A percentile compares a stretch with the other conserved stretches of the same genome.
Conservation (phyloP, 2,888 invertebrate genomes). For the Drosophila trichaetosa region DNA sequence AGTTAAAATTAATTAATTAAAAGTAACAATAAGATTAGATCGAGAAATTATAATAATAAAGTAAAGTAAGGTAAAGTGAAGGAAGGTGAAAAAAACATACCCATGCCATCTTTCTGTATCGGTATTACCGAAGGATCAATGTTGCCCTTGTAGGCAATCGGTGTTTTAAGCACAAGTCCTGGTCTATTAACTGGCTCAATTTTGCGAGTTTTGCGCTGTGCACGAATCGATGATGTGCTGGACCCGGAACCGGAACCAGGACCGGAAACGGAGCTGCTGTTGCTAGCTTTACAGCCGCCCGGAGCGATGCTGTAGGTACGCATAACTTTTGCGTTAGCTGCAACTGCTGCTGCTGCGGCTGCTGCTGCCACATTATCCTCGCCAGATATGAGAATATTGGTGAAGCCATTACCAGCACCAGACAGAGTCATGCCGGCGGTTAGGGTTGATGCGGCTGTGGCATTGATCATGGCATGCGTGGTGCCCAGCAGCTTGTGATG, state of each 20-base stretch:
- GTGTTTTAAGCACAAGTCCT: conserved; percentile 90
- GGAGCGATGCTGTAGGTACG: conserved; percentile 50
- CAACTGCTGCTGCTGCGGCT: conserved; percentile 13
- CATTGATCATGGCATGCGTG: conserved; percentile 55
- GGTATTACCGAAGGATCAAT: conserved; percentile 94
- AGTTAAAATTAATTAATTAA: conserved; percentile 5
- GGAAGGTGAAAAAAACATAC: conserved; percentile 86
- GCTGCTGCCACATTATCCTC: conserved; percentile 38
- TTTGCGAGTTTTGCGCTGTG: conserved; percentile 86
- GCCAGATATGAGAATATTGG: conserved; percentile 55
- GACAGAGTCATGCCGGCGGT: conserved; percentile 18
- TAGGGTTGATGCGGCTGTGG: conserved; percentile 14
- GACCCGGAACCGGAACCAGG: conserved; percentile 9
- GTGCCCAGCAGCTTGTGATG: conserved; percentile 75
- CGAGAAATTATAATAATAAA: conserved; percentile 20
- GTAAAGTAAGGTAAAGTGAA: conserved; percentile 32
- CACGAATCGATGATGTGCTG: conserved; percentile 62
- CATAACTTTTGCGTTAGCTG: conserved; percentile 25
- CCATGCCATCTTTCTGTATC: conserved; percentile 94
- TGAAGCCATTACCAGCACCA: conserved; percentile 49
- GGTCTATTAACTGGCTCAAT: conserved; percentile 91
- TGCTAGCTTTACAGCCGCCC: conserved; percentile 49
- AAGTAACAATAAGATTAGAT: conserved; percentile 11
- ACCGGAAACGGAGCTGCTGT: conserved; percentile 24
- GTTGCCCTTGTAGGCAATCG: conserved; percentile 91